Percentiles rank a stretch among this genome's conserved stretches.
phyloP scores from a whole-genome alignment of 2,797 vertebrate species.

The Neostethus bicornis region DNA sequence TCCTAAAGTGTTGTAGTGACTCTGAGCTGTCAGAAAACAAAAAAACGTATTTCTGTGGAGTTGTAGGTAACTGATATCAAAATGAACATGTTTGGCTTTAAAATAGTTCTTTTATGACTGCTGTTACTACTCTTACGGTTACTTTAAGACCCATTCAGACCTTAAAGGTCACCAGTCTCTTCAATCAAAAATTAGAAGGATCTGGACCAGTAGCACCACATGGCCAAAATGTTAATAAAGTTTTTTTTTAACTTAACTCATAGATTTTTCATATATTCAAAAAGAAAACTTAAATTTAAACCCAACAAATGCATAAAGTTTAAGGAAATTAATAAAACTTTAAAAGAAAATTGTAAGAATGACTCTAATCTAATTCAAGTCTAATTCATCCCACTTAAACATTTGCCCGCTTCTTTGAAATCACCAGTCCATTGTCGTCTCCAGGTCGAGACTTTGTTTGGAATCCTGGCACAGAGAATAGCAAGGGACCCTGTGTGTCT shows the following conservation, averaged over 20 bases:
- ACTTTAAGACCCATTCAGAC: conserved; percentile 3
- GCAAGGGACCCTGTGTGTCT: conserved; percentile 51
- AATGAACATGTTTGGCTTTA: background rate
- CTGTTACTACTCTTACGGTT: no score
- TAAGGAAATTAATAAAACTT: no score
- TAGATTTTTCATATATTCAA: background rate
- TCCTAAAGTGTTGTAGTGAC: no score
- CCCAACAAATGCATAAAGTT: background rate
- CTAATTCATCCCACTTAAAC: conserved; percentile 8
- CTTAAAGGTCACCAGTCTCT: background rate
- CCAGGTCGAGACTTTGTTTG: conserved; percentile 43
- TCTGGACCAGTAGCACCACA: background rate
- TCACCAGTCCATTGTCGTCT: conserved; percentile 42
- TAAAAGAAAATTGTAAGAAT: no score
- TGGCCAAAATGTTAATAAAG: background rate
- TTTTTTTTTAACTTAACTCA: background rate
- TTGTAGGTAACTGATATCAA: background rate
- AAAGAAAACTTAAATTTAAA: background rate
- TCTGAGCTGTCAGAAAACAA: no score
- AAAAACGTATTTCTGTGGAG: no score
- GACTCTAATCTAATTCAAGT: background rate
- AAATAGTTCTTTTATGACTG: no score
- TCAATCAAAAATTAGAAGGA: background rate
- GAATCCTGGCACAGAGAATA: conserved; percentile 59
- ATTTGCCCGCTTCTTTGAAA: conserved; percentile 34